Evolutionary conservation across 2,888 invertebrate genomes (phyloP), one percentile per base, ranked within the genome.

Genomic region (Mamestra brassicae): DNA sequence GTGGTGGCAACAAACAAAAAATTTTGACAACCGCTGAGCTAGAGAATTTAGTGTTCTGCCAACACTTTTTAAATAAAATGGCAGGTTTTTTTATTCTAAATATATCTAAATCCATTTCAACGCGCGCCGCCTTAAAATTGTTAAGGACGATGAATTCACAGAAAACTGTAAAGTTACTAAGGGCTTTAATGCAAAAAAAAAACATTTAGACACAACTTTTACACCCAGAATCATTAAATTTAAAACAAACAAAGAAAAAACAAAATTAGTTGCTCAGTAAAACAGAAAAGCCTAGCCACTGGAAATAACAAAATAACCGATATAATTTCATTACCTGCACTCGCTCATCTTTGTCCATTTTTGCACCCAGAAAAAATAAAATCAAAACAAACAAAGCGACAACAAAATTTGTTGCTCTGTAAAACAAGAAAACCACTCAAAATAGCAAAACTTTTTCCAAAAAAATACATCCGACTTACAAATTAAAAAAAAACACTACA

Each of bases 241-340:
- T 8, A 71, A 57, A 80, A 38, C 36, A 63, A 64, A 69, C 57
- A 61, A 13, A 38, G 7, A 3, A 55, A 58, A 50, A n/a, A 65
- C 34, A 34, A 57, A 55, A 55, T 38, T n/a, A 54, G 5, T 17
- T 55, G 11, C 7, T 11, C 8, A 55, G 36, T 38, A 76, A 72
- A 67, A 71, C 50, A 61, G 54, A 75, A 68, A 64, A 26, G 38
- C 17, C n/a, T 17, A 55, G 47, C 17, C 63, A 68, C 58, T 67
- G 38, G 10, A 60, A 74, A 69, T 69, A 70, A 64, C 52, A 71
- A 65, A 76, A 77, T 60, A 63, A 55, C 45, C 74, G 45, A 76
- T 78, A 78, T 80, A 85, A 84, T 86, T 80, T 83, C 86, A 87
- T 87, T 84, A 85, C 75, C 38, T 52, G 61, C 57, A 26, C 26